These are phyloP conservation scores for Zophobas atratus DNA, from an alignment of 1,140 invertebrate species.

Conservation along the genomic window DNA sequence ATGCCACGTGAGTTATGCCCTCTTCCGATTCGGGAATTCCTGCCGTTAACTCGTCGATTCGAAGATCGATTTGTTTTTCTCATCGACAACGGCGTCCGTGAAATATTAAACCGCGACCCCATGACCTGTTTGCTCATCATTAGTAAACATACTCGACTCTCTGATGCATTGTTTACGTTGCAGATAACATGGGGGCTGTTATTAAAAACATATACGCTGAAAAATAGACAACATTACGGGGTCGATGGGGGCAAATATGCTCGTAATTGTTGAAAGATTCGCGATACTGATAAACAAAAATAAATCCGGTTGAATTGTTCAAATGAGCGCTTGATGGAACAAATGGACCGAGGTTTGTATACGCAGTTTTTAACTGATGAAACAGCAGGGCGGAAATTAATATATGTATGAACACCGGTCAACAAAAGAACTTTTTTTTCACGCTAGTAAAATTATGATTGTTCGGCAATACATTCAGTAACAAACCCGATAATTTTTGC, in stretches of 20 bases:
- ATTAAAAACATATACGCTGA: slow-evolving; percentile 7
- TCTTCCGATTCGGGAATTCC: slow-evolving; percentile 34
- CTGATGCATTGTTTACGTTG: slow-evolving; percentile 22
- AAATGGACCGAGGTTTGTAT: too few species aligned
- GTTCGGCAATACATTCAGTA: too few species aligned
- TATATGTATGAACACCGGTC: too few species aligned
- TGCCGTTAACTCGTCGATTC: neutral
- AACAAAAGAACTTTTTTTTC: too few species aligned
- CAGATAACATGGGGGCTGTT: slow-evolving; percentile 6
- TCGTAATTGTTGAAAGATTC: slow-evolving; percentile 8
- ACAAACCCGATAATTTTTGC: too few species aligned
- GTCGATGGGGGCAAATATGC: slow-evolving; percentile 1
- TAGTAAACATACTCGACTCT: slow-evolving; percentile 24
- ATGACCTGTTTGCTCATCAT: slow-evolving; percentile 36
- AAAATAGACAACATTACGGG: slow-evolving; percentile 5
- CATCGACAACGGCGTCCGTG: slow-evolving; percentile 10
- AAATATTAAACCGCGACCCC: slow-evolving; percentile 31
- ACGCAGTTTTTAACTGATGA: neutral
- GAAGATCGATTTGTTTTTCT: slow-evolving; percentile 32
- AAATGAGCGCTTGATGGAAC: too few species aligned
- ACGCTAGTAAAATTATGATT: too few species aligned
- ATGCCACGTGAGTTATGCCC: slow-evolving; percentile 15
- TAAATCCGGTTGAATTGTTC: too few species aligned
- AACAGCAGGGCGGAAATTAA: neutral
- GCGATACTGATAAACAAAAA: neutral